Conservation (phyloP, 2,797 vertebrate genomes). For the Oreortyx pictus region DNA sequence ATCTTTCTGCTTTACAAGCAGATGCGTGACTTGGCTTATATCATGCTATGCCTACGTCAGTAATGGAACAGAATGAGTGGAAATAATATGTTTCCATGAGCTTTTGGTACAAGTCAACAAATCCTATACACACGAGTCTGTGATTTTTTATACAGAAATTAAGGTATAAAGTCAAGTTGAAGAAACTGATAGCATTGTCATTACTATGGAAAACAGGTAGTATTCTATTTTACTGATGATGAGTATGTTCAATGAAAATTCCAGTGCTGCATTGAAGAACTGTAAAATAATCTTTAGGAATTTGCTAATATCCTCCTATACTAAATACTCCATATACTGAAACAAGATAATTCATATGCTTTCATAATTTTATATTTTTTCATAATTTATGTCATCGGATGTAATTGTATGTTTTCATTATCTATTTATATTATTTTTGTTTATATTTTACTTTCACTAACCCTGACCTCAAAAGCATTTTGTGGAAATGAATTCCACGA, state of each 20-base stretch:
- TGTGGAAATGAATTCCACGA: background rate
- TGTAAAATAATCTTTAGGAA: background rate
- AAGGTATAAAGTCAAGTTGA: background rate
- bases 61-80: background rate
- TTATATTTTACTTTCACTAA: background rate
- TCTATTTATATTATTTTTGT: background rate
- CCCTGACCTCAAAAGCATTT: background rate
- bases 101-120: background rate
- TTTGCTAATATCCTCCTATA: background rate
- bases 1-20: background rate
- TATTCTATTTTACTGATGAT: background rate
- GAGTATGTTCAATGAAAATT: background rate
- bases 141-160: background rate
- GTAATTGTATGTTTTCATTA: background rate
- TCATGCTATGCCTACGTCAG: background rate
- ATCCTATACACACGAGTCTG: background rate
- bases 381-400: background rate
- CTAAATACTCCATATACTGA: background rate
- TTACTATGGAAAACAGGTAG: background rate
- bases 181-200: background rate
- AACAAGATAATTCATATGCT: background rate
- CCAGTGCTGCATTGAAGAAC: background rate
- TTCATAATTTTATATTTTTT: background rate
- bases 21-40: fast-evolving
- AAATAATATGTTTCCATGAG: background rate